These are phyloP conservation scores for Talpa occidentalis DNA, from an alignment of 2,113 vertebrate genomes.

Conservation along the genomic window DNA sequence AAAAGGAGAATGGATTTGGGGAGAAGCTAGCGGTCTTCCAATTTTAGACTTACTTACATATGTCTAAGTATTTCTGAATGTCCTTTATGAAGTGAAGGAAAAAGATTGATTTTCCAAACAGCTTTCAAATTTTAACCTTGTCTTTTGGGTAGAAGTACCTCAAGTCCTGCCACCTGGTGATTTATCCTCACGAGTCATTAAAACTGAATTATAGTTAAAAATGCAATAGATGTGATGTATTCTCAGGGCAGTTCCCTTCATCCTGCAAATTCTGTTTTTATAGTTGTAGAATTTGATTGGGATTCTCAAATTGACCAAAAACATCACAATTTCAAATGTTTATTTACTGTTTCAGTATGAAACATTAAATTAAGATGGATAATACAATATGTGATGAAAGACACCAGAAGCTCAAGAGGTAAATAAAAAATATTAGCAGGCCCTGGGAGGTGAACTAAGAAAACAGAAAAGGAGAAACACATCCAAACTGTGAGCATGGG, in stretches of 20 bases:
- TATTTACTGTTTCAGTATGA: background rate
- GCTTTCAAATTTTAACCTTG: constrained; percentile 14
- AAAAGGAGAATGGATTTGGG: background rate
- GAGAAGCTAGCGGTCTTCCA: background rate
- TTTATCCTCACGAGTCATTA: background rate
- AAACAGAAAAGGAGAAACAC: background rate
- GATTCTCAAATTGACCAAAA: background rate
- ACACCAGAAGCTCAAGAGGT: background rate
- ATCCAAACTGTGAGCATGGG: background rate
- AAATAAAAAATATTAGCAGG: background rate
- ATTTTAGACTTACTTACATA: background rate
- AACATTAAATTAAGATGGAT: background rate
- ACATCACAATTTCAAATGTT: background rate
- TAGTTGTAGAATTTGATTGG: background rate
- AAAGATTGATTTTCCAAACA: background rate
- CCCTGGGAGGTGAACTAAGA: background rate
- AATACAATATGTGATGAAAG: background rate
- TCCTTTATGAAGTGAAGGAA: background rate
- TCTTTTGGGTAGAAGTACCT: background rate
- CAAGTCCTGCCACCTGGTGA: background rate
- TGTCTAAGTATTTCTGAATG: background rate
- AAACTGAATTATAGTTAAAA: background rate
- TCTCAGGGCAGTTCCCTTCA: background rate
- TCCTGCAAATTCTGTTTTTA: background rate
- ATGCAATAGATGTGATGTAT: background rate